Evolutionary conservation across 2,113 vertebrate species (phyloP), one percentile per base, ranked within the genome.

Genomic region (Riparia riparia): DNA sequence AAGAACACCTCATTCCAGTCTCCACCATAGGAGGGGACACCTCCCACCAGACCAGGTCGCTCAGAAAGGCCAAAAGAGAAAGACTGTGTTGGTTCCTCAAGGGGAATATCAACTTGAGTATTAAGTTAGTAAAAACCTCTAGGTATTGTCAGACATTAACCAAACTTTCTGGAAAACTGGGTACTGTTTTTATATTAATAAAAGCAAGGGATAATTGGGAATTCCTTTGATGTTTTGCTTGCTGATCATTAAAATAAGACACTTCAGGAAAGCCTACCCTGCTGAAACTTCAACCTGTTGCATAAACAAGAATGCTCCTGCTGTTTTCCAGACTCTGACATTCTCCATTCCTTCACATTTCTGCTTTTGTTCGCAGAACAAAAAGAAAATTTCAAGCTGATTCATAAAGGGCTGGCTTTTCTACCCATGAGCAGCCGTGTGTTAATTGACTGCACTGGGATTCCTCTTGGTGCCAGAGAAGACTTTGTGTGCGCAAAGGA

Each of bases 381-480:
- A 54, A 92, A 95, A 53, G 72, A 24, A 91, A 91, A 79, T n/a
- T 39, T n/a, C 24, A 31, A 42, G 77, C 39, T 71, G 86, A 50
- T 84, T 64, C 53, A 53, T 61, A 53, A 69, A 82, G 45, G 51
- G 44, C 39, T 86, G 63, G 0, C 17, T 77, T 83, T 74, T 44
- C 28, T 69, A n/a, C n/a, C 49, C 37, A 2, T 10, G 24, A 44
- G 56, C 83, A 91, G 57, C 65, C 14, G 12, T 54, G 64, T 91
- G 87, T 95, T 95, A 95, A 94, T 95, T 94, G 82, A 63, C 58
- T 91, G 87, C 87, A 5, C 39, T 91, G 81, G 91, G 96, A 91
- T 72, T 93, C 78, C 68, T 83, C 69, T 73, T 64, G 39, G 60
- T 49, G 57, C 44, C 28, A 65, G 70, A 21, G 39, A 41, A 61